Evolutionary conservation across 2,113 vertebrate genomes (phyloP).

Genomic region (Psettodes erumei): DNA sequence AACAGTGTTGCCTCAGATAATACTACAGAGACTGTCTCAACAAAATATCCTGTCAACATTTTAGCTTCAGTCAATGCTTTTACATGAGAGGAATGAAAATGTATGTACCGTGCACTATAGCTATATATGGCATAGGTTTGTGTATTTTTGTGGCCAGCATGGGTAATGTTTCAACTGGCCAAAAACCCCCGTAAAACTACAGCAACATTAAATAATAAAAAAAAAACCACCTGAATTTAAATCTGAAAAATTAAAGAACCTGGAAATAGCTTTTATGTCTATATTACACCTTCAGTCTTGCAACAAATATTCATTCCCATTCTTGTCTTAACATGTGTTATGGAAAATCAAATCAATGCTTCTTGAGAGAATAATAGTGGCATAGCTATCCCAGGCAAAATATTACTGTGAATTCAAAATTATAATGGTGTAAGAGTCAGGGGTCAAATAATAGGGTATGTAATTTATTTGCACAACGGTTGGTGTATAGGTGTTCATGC

Average conservation of each 20-base stretch:
- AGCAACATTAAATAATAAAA: too few species aligned
- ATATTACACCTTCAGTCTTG: too few species aligned
- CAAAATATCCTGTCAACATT: too few species aligned
- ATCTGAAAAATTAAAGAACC: too few species aligned
- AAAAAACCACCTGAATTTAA: neutral
- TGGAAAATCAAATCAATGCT: too few species aligned
- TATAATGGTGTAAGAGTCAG: neutral
- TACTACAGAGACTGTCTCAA: too few species aligned
- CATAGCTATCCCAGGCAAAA: neutral
- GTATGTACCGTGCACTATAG: neutral
- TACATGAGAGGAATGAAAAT: neutral
- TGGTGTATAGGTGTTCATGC: neutral
- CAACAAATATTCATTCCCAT: too few species aligned
- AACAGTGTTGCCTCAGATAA: too few species aligned
- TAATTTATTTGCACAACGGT: neutral
- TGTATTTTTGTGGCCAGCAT: neutral
- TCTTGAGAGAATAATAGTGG: neutral
- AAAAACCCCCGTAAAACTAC: too few species aligned
- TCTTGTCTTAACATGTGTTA: too few species aligned
- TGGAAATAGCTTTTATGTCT: too few species aligned
- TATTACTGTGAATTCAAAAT: neutral
- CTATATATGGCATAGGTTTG: neutral
- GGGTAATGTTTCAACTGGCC: neutral
- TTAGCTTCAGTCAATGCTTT: neutral
- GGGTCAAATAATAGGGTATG: neutral